Percentiles rank a stretch among this genome's conserved stretches.
Conservation (phyloP, 2,888 invertebrate genomes). For the Apoda limacodes region DNA sequence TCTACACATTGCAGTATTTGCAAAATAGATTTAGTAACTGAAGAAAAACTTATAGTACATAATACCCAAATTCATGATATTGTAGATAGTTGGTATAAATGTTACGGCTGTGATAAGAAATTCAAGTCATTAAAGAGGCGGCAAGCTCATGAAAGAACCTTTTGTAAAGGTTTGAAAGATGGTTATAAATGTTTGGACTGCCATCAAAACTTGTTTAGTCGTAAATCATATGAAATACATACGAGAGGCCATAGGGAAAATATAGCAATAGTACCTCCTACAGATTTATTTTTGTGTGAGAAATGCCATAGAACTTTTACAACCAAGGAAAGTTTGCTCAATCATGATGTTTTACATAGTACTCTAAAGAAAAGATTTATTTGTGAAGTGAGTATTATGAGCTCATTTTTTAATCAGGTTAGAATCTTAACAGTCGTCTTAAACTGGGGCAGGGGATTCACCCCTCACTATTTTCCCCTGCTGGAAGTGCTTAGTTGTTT, state of each 20-base stretch:
- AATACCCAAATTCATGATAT: slow-evolving; percentile 40
- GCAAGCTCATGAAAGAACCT: slow-evolving; percentile 38
- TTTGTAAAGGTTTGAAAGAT: slow-evolving; percentile 45
- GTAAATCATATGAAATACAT: slow-evolving; percentile 40
- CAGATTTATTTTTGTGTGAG: slow-evolving; percentile 41
- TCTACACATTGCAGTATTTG: slow-evolving; percentile 45
- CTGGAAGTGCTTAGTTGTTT: no score
- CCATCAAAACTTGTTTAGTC: slow-evolving; percentile 34
- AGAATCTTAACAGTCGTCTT: no score
- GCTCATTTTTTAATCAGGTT: background rate
- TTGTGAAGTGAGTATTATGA: slow-evolving; percentile 46
- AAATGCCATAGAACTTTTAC: slow-evolving; percentile 38
- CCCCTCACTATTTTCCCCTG: no score
- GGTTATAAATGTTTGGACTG: slow-evolving; percentile 49
- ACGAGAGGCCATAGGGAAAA: slow-evolving; percentile 41
- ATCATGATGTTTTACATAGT: slow-evolving; percentile 33
- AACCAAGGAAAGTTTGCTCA: slow-evolving; percentile 31
- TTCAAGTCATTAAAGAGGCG: slow-evolving; percentile 38
- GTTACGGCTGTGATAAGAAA: slow-evolving; percentile 50
- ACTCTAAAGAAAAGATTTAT: slow-evolving; percentile 38
- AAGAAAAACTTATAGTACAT: slow-evolving; percentile 29
- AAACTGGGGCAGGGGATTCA: no score
- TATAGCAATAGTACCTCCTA: slow-evolving; percentile 27
- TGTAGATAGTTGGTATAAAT: slow-evolving; percentile 36
- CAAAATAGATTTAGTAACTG: slow-evolving; percentile 30